These are phyloP conservation scores for Girardinus metallicus DNA, from an alignment of 2,797 vertebrate genomes.

Conservation along the genomic window DNA sequence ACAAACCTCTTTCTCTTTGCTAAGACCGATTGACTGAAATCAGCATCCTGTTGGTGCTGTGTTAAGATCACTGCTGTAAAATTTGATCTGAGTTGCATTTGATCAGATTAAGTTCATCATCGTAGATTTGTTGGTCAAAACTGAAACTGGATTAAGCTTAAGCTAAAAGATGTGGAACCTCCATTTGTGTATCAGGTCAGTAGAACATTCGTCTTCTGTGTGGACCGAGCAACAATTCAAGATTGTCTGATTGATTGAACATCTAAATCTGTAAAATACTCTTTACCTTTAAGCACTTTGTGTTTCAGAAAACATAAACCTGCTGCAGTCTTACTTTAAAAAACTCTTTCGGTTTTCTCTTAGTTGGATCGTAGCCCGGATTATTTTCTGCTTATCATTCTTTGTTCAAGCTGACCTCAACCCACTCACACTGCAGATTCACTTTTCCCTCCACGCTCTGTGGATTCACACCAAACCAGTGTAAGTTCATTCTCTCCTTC, in stretches of 20 bases:
- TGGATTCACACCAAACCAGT: constrained; percentile 1
- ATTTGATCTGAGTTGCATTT: neutral
- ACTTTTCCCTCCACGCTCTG: constrained; percentile 1
- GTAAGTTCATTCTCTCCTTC: neutral
- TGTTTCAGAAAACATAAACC: neutral
- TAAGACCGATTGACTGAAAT: neutral
- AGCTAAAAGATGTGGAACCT: neutral
- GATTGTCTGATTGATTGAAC: neutral
- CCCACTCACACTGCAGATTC: constrained; percentile 4
- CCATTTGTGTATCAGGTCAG: neutral
- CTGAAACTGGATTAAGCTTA: neutral
- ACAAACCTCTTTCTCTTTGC: neutral
- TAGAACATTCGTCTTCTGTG: neutral
- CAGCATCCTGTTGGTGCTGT: neutral
- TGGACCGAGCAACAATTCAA: neutral
- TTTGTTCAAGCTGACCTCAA: constrained; percentile 5
- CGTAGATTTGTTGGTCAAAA: neutral
- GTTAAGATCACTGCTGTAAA: neutral
- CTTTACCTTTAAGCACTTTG: neutral
- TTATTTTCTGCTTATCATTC: constrained; percentile 12
- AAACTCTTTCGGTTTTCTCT: neutral
- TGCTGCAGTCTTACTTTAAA: neutral
- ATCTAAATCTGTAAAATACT: neutral
- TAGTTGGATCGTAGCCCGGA: constrained; percentile 6
- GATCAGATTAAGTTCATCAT: neutral